Conservation (phyloP, 2,797 vertebrate species). For the Pangasius sanitwongsei region DNA sequence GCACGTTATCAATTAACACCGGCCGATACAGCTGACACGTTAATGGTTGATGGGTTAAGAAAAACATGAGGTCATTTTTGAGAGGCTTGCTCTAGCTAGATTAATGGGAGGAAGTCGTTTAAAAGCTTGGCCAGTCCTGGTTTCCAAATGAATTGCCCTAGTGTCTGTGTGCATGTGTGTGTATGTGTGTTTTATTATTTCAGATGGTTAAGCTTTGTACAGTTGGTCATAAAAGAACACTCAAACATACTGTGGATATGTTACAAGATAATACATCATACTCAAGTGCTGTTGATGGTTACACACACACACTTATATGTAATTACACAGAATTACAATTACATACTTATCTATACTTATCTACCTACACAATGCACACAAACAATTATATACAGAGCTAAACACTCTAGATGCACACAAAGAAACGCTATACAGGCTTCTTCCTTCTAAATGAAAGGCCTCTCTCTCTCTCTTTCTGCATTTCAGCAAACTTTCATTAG, state of each 20-base stretch:
- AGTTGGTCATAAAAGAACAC: not conserved
- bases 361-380: not conserved
- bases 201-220: constrained; percentile 39
- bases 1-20: constrained; percentile 44
- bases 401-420: not conserved
- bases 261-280: not conserved
- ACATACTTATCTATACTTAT: not conserved
- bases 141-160: constrained; percentile 14
- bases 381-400: not conserved
- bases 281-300: not conserved
- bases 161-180: constrained; percentile 12
- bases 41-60: constrained; percentile 47
- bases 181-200: constrained; percentile 45
- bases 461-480: not conserved
- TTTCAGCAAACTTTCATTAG: constrained; percentile 33
- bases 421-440: not conserved
- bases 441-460: not conserved
- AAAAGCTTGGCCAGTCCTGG: not conserved
- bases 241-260: not conserved
- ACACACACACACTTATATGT: not conserved
- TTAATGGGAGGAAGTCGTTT: constrained; percentile 49
- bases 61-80: constrained; percentile 23
- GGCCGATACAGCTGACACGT: constrained; percentile 27
- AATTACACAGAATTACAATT: not conserved
- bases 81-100: constrained; percentile 33